phyloP scores from a whole-genome alignment of 2,113 vertebrate species.

The Tamias sibiricus region DNA sequence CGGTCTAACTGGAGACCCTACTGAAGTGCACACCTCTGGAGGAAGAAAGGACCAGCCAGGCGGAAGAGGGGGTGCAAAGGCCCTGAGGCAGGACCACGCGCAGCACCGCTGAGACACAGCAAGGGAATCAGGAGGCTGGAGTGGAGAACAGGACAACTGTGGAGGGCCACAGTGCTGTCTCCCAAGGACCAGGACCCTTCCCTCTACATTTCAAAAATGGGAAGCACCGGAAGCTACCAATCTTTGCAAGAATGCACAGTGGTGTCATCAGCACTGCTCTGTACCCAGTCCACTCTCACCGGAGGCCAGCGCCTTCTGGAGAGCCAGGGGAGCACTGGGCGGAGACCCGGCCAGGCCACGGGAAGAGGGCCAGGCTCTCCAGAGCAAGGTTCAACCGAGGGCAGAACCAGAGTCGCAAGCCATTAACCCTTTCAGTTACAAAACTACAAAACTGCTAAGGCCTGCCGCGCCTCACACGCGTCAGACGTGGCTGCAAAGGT shows the following conservation, averaged over 20 bases:
- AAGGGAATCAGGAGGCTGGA: too few relatives aligned
- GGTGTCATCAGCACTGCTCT: background rate
- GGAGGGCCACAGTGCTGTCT: background rate
- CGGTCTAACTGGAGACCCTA: too few relatives aligned
- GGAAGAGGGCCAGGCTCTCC: background rate
- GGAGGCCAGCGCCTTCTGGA: background rate
- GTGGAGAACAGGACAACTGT: too few relatives aligned
- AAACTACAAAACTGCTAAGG: too few relatives aligned
- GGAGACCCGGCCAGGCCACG: background rate
- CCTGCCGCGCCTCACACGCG: fast-evolving
- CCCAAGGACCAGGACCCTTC: too few relatives aligned
- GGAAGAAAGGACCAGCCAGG: background rate
- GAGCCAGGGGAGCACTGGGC: background rate
- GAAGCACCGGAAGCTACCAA: background rate
- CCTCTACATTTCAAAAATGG: too few relatives aligned
- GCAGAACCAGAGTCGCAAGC: too few relatives aligned
- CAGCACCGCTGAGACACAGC: background rate
- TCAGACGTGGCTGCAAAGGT: too few relatives aligned
- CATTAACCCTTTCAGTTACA: background rate
- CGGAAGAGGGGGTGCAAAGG: too few relatives aligned
- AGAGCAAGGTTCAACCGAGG: too few relatives aligned
- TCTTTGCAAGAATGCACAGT: background rate
- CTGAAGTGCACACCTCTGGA: too few relatives aligned
- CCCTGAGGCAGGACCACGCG: background rate
- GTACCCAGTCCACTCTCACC: background rate